Conservation (phyloP, 2,888 invertebrate genomes). For the Rhagonycha lutea region DNA sequence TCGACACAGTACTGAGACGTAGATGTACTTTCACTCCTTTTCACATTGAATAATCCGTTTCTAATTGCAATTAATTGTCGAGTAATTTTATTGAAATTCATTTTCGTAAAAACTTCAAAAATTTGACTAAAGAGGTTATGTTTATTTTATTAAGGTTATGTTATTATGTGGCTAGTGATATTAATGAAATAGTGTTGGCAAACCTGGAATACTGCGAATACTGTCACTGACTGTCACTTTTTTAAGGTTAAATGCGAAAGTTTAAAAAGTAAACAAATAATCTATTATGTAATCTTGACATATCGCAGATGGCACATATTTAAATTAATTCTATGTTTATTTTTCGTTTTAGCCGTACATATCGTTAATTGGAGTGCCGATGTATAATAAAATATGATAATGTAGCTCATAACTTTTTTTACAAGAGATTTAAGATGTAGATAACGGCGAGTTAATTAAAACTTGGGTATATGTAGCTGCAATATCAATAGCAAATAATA, state of each 20-base stretch:
- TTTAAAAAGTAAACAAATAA: neutral
- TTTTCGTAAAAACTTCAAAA: neutral
- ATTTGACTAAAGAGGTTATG: neutral
- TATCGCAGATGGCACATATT: neutral
- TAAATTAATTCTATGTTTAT: neutral
- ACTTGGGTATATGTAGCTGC: neutral
- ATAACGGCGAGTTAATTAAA: neutral
- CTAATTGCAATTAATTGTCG: neutral
- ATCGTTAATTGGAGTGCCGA: neutral
- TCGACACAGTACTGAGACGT: conserved; percentile 64
- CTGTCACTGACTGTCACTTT: too few relatives aligned
- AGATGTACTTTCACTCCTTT: conserved; percentile 33
- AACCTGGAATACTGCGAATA: too few relatives aligned
- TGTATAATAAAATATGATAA: neutral
- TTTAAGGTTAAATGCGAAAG: neutral
- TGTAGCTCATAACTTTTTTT: neutral
- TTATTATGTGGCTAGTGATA: neutral
- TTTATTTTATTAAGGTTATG: neutral
- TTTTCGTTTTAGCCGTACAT: neutral
- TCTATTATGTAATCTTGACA: neutral
- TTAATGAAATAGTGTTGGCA: neutral
- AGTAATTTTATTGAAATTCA: neutral
- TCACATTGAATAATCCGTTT: neutral
- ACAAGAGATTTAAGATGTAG: neutral
- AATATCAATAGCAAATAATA: conserved; percentile 7